Base-by-base conservation (phyloP, 2,113 vertebrate genomes). In the Pluvialis apricaria region DNA sequence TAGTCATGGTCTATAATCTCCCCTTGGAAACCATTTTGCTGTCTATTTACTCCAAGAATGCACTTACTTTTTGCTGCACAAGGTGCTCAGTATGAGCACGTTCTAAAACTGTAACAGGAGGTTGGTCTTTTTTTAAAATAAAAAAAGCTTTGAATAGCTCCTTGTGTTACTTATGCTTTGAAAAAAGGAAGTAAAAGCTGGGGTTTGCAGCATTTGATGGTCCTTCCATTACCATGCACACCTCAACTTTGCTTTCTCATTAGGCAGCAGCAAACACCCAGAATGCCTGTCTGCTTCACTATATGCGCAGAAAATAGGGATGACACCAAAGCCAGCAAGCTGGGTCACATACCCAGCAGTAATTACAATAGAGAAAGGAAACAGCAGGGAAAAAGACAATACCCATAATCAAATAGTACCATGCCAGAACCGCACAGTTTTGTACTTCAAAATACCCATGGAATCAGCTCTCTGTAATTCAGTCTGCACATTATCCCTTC, bases 301-400 rank as follows among this genome's bases (percentile, higher is more conserved):
- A 5, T 9, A 29, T 8, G 31, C 90, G 68, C 32, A 38, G 38
- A 68, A 75, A 71, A 40, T 3, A 6, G 36, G 31, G 38, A 52
- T 10, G 15, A 69, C 73, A 90, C 72, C 47, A 92, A 86, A 86
- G 47, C 47, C 89, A 89, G 29, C 55, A 75, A 64, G 60, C 68
- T 32, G 57, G 64, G 44, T 81, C 90, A n/a, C 80, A 36, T 22
- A 78, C 6, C 58, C 85, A 83, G 24, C 52, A 72, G 58, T 70
- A 96, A 97, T 90, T 80, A 90, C 45, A 80, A 51, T 0, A 5
- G 26, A 92, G 88, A 87, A 71, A 85, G 47, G 87, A 96, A 91
- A 91, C 6, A 82, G 45, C 70, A 91, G 34, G 40, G 57, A 26
- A 52, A 51, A 90, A 72, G 65, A 79, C 72, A 94, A 65, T 72